phyloP scores from a whole-genome alignment of 2,113 vertebrate species.

The Athene noctua region DNA sequence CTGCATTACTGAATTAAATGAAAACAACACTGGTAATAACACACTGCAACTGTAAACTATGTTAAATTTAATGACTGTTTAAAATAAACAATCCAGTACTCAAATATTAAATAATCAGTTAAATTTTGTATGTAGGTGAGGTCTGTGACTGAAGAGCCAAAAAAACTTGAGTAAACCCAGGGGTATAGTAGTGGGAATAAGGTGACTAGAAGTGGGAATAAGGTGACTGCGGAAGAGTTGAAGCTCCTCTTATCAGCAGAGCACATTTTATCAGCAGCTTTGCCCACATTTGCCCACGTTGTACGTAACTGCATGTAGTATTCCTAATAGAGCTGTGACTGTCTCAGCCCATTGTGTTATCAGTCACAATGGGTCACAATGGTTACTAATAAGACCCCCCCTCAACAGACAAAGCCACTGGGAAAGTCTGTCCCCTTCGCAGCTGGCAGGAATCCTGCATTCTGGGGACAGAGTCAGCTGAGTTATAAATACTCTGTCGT shows the following conservation, averaged over 20 bases:
- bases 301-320: neutral
- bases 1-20: neutral
- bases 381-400: neutral
- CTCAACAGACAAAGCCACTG: neutral
- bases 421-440: neutral
- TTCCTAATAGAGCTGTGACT: neutral
- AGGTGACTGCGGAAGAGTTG: neutral
- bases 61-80: neutral
- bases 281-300: neutral
- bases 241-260: neutral
- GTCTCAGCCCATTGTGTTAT: neutral
- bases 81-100: neutral
- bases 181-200: neutral
- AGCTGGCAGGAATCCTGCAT: constrained; percentile 25
- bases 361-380: neutral
- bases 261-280: neutral
- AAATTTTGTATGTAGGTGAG: neutral
- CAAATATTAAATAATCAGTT: neutral
- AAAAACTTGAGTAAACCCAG: neutral
- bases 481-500: constrained; percentile 62
- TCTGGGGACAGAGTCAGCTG: neutral
- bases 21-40: neutral
- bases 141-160: neutral
- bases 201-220: neutral
- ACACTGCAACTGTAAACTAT: neutral